phyloP scores from a whole-genome alignment of 2,888 invertebrate genomes.

The Luffia ferchaultella region DNA sequence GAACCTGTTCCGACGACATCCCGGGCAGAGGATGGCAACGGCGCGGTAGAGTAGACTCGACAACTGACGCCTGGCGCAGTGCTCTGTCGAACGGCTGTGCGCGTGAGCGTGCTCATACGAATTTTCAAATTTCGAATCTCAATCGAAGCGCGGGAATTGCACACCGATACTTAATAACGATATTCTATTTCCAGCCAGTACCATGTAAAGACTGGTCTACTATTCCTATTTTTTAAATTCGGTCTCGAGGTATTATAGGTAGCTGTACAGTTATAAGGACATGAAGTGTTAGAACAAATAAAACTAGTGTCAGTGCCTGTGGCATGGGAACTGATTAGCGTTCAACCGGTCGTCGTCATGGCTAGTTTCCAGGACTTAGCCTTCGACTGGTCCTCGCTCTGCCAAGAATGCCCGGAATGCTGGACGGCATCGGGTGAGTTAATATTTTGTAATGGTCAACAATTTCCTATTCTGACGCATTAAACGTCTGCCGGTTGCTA shows the following conservation, averaged over 20 bases:
- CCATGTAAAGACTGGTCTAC: slow-evolving; percentile 20
- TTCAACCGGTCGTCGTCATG: slow-evolving; percentile 37
- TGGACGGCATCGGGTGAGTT: slow-evolving; percentile 71
- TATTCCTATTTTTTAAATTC: slow-evolving; percentile 23
- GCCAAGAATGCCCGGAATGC: slow-evolving; percentile 68
- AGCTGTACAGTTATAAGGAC: neutral
- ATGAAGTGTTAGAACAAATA: neutral
- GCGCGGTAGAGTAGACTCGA: slow-evolving; percentile 27
- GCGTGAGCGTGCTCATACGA: slow-evolving; percentile 39
- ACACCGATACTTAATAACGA: too few relatives aligned
- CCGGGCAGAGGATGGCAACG: slow-evolving; percentile 23
- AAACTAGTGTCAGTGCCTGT: neutral
- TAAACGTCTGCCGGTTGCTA: neutral
- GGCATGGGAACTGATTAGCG: neutral
- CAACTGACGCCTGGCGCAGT: slow-evolving; percentile 52
- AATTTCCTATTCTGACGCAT: neutral
- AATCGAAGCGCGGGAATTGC: slow-evolving; percentile 21
- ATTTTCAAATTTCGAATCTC: slow-evolving; percentile 14
- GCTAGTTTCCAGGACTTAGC: slow-evolving; percentile 71
- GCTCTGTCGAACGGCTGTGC: slow-evolving; percentile 44
- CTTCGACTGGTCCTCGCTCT: slow-evolving; percentile 71
- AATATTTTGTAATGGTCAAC: neutral
- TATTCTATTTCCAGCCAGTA: slow-evolving; percentile 29
- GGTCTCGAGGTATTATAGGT: too few relatives aligned
- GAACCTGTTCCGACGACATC: slow-evolving; percentile 58